These are phyloP conservation scores for Ophioninae sp. DNA, from an alignment of 2,888 invertebrate genomes.

Conservation along the genomic window DNA sequence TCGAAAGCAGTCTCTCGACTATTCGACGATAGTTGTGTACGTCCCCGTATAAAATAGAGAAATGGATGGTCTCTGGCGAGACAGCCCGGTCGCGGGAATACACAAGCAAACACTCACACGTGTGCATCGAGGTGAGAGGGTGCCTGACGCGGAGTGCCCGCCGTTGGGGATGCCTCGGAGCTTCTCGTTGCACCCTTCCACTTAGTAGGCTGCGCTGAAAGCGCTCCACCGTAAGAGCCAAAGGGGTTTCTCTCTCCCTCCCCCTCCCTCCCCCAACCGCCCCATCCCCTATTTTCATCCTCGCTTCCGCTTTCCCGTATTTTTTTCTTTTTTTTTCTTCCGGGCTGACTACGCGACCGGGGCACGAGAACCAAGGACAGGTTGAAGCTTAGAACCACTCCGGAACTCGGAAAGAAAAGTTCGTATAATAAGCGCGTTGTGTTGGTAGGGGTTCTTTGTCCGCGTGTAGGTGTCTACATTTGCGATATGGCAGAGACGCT, in stretches of 20 bases:
- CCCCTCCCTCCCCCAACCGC: neutral
- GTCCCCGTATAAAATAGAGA: conserved; percentile 47
- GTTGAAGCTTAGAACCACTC: conserved; percentile 40
- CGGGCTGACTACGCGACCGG: conserved; percentile 40
- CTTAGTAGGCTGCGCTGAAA: conserved; percentile 37
- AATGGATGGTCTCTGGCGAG: conserved; percentile 50
- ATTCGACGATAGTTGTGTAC: conserved; percentile 50
- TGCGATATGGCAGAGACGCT: conserved; percentile 23
- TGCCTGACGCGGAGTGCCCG: neutral
- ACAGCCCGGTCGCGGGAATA: conserved; percentile 24
- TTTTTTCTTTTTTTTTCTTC: conserved; percentile 25
- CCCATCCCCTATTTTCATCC: no score
- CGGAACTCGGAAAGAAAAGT: conserved; percentile 46
- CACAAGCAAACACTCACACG: conserved; percentile 12
- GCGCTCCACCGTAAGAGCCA: conserved; percentile 17
- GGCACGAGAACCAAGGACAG: conserved; percentile 40
- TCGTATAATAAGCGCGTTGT: neutral
- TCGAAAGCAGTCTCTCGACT: conserved; percentile 37
- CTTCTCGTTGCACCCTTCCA: conserved; percentile 35
- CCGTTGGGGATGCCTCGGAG: conserved; percentile 30
- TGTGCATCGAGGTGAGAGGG: conserved; percentile 5
- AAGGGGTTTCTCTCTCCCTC: conserved; percentile 9
- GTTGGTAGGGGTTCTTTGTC: neutral
- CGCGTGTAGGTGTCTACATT: conserved; percentile 3
- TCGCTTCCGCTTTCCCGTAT: neutral